Evolutionary conservation across 2,113 vertebrate species (phyloP).

Genomic region (Pitta sordida): DNA sequence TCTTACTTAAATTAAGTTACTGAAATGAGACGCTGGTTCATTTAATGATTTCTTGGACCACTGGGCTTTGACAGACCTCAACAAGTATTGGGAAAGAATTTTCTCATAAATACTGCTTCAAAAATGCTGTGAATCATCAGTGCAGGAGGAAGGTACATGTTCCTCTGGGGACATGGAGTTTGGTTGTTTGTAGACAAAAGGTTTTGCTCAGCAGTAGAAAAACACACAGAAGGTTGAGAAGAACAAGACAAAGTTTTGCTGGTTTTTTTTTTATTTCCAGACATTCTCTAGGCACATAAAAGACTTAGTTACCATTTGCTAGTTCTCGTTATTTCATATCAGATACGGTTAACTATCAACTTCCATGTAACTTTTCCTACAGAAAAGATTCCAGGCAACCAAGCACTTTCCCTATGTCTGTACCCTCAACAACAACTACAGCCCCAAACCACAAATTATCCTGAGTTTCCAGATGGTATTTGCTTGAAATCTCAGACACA

Average conservation of each 20-base stretch:
- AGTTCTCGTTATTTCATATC: neutral
- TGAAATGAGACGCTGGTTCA: neutral
- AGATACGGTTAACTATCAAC: neutral
- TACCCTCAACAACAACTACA: neutral
- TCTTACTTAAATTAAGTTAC: neutral
- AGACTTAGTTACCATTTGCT: neutral
- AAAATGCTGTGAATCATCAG: neutral
- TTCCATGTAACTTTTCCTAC: neutral
- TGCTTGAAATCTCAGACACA: neutral
- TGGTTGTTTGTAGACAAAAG: neutral
- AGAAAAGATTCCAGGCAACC: neutral
- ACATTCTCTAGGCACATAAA: neutral
- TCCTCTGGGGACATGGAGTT: neutral
- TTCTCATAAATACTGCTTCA: neutral
- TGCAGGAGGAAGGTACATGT: neutral
- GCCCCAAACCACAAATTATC: neutral
- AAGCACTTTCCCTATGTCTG: neutral
- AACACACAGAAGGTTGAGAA: neutral
- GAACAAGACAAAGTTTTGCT: neutral
- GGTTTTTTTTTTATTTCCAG: neutral
- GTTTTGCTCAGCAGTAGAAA: neutral
- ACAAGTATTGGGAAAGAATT: neutral
- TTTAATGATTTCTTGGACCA: neutral
- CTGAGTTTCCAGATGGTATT: neutral
- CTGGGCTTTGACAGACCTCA: neutral